These are phyloP conservation scores for Aphelinus atriplicis DNA, from an alignment of 1,140 invertebrate genomes.

Conservation along the genomic window DNA sequence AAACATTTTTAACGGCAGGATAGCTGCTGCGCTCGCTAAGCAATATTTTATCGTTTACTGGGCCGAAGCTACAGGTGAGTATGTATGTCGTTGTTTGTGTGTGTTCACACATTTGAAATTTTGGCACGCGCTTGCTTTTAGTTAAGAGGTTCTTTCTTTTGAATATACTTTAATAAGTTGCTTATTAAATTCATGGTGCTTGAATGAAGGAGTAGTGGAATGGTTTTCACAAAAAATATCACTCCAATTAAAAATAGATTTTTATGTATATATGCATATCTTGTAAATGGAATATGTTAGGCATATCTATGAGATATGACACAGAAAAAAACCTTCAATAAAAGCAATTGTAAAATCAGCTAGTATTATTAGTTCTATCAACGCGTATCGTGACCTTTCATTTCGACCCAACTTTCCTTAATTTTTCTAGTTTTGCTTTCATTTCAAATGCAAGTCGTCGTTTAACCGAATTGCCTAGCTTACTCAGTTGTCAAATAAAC, in stretches of 20 bases:
- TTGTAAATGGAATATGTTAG: too few species aligned
- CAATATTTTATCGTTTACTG: constrained; percentile 11
- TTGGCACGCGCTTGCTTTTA: constrained; percentile 50
- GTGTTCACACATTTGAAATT: constrained; percentile 43
- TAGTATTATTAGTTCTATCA: too few species aligned
- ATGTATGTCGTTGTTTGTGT: not conserved
- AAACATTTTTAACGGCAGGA: constrained; percentile 41
- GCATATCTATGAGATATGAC: too few species aligned
- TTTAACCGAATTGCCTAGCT: constrained; percentile 24
- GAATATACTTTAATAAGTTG: not conserved
- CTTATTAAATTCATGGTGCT: not conserved
- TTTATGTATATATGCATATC: too few species aligned
- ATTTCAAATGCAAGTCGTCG: constrained; percentile 24
- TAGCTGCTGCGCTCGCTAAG: constrained; percentile 28
- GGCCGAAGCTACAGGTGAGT: not conserved
- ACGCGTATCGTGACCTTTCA: too few species aligned
- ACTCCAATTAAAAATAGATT: too few species aligned
- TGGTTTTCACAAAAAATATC: too few species aligned
- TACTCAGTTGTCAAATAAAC: constrained; percentile 12
- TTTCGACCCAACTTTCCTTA: too few species aligned
- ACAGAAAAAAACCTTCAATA: too few species aligned
- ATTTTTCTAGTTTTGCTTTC: not conserved
- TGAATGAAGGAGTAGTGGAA: not conserved
- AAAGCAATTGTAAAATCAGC: too few species aligned
- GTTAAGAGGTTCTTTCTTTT: too few species aligned